Evolutionary conservation across 2,888 invertebrate species (phyloP).

Genomic region (Cryptocheilus praepositus): DNA sequence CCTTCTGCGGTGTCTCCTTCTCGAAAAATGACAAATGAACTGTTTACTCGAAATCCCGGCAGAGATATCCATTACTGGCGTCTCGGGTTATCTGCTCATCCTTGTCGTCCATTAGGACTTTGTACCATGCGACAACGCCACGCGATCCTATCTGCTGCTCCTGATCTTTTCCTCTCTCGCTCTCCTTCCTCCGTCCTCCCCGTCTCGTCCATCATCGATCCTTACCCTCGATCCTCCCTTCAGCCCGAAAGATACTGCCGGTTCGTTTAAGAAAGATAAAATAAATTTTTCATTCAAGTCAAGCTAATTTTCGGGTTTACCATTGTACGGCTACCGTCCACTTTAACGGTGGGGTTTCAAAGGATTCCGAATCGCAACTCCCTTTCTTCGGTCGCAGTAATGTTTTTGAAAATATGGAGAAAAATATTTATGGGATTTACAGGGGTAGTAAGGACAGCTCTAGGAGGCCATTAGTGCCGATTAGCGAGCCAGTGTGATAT

Average conservation of each 20-base stretch:
- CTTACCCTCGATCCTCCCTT: neutral
- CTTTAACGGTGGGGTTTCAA: neutral
- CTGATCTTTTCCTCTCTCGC: constrained; percentile 49
- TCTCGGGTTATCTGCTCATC: constrained; percentile 39
- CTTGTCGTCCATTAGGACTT: constrained; percentile 63
- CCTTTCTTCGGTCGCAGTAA: constrained; percentile 12
- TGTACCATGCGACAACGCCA: constrained; percentile 54
- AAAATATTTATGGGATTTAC: constrained; percentile 72
- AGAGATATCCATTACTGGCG: constrained; percentile 59
- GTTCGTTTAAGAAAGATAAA: neutral
- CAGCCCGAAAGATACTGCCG: neutral
- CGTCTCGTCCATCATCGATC: neutral
- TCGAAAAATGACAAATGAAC: constrained; percentile 65
- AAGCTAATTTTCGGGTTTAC: too few relatives aligned
- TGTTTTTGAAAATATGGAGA: constrained; percentile 68
- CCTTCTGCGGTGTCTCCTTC: constrained; percentile 12
- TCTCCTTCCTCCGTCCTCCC: neutral
- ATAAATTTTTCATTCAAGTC: neutral
- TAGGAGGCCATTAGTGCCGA: constrained; percentile 58
- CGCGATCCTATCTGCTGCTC: constrained; percentile 45
- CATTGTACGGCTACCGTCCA: too few relatives aligned
- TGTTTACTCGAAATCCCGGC: constrained; percentile 62
- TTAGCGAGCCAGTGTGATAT: constrained; percentile 50
- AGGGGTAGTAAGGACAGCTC: constrained; percentile 21
- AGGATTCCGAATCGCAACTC: constrained; percentile 6